Conservation (phyloP, 1,140 invertebrate genomes). For the Catajapyx aquilonaris region DNA sequence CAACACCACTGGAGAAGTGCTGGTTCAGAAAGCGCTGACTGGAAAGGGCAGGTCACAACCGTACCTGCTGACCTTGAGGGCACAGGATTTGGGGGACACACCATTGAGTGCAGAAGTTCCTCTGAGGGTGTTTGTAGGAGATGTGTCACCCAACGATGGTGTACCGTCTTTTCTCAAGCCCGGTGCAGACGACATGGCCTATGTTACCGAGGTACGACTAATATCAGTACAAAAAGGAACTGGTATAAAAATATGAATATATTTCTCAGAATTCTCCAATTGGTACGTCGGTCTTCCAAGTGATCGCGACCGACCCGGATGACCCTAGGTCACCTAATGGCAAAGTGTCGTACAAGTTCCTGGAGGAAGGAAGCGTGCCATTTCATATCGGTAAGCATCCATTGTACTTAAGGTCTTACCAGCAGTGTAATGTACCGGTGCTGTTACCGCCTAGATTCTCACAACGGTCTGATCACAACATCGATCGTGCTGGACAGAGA, state of each 20-base stretch:
- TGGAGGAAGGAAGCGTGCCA: slow-evolving; percentile 40
- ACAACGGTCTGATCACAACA: slow-evolving; percentile 50
- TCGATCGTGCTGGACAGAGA: slow-evolving; percentile 44
- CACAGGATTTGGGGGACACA: slow-evolving; percentile 42
- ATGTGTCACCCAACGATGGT: slow-evolving; percentile 63
- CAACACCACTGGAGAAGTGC: slow-evolving; percentile 39
- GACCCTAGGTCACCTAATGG: slow-evolving; percentile 50
- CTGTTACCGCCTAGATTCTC: slow-evolving; percentile 22
- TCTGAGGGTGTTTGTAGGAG: slow-evolving; percentile 47
- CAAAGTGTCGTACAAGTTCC: slow-evolving; percentile 44
- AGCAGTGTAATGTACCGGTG: slow-evolving; percentile 11
- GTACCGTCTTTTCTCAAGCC: slow-evolving; percentile 53
- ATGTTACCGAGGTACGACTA: slow-evolving; percentile 36
- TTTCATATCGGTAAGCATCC: slow-evolving; percentile 7
- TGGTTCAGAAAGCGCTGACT: slow-evolving; percentile 36
- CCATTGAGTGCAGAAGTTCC: slow-evolving; percentile 35
- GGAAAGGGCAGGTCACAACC: slow-evolving; percentile 54
- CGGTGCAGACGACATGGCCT: slow-evolving; percentile 40
- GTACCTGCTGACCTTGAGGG: slow-evolving; percentile 41
- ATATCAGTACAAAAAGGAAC: slow-evolving; percentile 6
- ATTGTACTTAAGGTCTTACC: slow-evolving; percentile 2
- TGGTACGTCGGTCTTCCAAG: slow-evolving; percentile 52
- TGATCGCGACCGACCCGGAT: slow-evolving; percentile 54
- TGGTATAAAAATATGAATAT: too few species aligned
- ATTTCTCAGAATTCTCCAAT: slow-evolving; percentile 39